phyloP scores from a whole-genome alignment of 2,888 invertebrate genomes.

The Latheticus oryzae region DNA sequence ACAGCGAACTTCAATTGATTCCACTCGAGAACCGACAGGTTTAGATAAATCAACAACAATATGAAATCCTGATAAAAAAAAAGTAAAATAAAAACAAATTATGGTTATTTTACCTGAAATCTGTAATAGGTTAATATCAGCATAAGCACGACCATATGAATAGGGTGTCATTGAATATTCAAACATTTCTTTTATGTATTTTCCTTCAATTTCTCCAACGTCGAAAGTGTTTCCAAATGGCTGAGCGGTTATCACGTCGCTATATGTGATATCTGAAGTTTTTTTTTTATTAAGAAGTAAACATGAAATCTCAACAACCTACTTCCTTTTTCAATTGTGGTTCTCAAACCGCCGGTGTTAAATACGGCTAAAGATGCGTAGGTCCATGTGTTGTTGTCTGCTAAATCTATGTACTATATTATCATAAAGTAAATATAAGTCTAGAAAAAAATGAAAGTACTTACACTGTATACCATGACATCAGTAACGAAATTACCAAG shows the following conservation, averaged over 20 bases:
- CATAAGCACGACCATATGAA: conserved; percentile 62
- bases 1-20: conserved; percentile 71
- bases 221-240: conserved; percentile 85
- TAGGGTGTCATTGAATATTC: conserved; percentile 69
- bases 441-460: conserved; percentile 48
- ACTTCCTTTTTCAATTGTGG: conserved; percentile 74
- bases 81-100: conserved; percentile 27
- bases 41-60: conserved; percentile 72
- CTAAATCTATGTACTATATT: conserved; percentile 66
- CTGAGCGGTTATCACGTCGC: conserved; percentile 74
- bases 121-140: conserved; percentile 70
- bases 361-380: conserved; percentile 74
- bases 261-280: conserved; percentile 75
- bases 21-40: conserved; percentile 71
- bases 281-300: not conserved
- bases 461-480: conserved; percentile 74
- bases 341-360: conserved; percentile 77
- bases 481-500: conserved; percentile 80
- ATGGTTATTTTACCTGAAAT: conserved; percentile 67
- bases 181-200: conserved; percentile 72
- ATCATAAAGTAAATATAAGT: not conserved
- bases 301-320: too few species aligned
- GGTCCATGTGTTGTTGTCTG: conserved; percentile 71
- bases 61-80: conserved; percentile 68
- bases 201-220: conserved; percentile 76